Conservation (phyloP, 2,797 vertebrate genomes). For the Sarcoramphus papa region DNA sequence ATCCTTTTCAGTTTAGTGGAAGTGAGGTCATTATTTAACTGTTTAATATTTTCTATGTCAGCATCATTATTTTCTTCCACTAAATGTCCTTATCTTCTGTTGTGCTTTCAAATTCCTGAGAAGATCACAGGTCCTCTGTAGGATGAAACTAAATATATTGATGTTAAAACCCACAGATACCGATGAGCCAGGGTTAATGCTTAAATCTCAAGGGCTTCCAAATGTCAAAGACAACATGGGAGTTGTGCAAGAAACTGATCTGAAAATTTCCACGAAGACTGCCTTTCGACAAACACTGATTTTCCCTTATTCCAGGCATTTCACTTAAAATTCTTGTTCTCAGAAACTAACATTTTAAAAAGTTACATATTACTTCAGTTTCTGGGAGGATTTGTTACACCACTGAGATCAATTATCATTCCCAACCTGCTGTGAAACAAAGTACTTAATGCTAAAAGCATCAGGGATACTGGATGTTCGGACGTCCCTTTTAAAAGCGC, state of each 20-base stretch:
- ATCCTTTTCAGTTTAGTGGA: neutral
- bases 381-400: neutral
- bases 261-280: neutral
- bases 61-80: neutral
- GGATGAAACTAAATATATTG: neutral
- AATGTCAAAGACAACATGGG: neutral
- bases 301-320: neutral
- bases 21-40: neutral
- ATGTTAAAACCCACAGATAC: neutral
- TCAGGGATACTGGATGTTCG: neutral
- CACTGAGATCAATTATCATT: neutral
- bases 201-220: conserved; percentile 8
- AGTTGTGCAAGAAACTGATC: neutral
- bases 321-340: neutral
- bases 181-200: neutral
- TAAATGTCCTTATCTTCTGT: neutral
- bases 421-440: neutral
- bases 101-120: neutral
- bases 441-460: neutral
- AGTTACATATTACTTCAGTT: neutral
- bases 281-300: neutral
- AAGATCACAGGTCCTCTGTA: neutral
- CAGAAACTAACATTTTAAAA: neutral
- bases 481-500: neutral
- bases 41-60: neutral